phyloP scores from a whole-genome alignment of 2,797 vertebrate genomes.

The Sciurus vulgaris region DNA sequence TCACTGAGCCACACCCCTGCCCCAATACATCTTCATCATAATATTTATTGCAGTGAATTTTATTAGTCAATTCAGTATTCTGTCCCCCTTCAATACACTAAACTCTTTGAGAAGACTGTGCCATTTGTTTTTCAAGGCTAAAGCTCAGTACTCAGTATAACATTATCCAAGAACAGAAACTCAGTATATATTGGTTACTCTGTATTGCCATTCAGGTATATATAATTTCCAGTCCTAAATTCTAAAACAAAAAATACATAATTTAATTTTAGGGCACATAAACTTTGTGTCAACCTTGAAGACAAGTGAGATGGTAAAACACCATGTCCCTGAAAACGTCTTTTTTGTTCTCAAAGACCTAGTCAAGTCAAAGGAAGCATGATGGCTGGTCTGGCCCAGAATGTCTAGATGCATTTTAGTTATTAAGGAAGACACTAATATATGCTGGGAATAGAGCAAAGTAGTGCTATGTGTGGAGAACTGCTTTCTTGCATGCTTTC shows the following conservation, averaged over 20 bases:
- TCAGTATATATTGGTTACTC: not conserved
- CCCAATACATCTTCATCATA: not conserved
- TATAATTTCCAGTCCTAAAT: not conserved
- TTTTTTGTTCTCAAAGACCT: too few species aligned
- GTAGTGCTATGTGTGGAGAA: too few species aligned
- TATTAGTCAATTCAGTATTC: not conserved
- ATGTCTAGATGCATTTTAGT: too few species aligned
- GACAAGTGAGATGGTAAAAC: too few species aligned
- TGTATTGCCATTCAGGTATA: not conserved
- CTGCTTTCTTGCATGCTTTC: too few species aligned
- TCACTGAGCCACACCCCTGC: too few species aligned
- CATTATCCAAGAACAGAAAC: not conserved
- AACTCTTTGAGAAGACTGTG: not conserved
- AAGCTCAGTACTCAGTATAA: not conserved
- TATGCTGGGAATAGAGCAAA: too few species aligned
- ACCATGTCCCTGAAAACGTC: too few species aligned
- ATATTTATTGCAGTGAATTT: not conserved
- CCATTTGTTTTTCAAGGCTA: not conserved
- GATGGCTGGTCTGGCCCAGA: too few species aligned
- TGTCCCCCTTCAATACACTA: not conserved
- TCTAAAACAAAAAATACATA: conserved; percentile 27
- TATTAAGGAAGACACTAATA: too few species aligned
- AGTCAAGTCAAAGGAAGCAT: too few species aligned
- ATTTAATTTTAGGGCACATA: conserved; percentile 7
- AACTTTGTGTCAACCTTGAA: not conserved